A percentile compares a stretch with the other conserved stretches of the same genome.
Conservation (phyloP, 2,113 vertebrate genomes). For the Leucopsar rothschildi region DNA sequence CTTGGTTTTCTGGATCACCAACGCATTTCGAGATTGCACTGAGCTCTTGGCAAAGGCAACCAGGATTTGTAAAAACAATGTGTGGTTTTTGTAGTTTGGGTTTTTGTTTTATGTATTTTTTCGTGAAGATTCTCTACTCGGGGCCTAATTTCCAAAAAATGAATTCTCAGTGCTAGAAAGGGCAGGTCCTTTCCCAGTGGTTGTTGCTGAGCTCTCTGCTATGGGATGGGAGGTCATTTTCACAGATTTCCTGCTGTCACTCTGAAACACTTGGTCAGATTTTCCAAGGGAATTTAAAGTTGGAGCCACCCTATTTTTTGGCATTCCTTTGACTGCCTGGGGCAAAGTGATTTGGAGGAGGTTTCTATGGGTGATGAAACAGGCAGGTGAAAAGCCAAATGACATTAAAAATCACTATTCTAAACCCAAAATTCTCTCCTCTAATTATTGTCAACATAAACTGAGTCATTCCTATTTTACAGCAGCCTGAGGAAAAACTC, state of each 20-base stretch:
- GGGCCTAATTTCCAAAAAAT: not conserved
- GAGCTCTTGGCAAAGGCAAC: not conserved
- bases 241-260: not conserved
- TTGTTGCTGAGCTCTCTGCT: not conserved
- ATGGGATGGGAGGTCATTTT: not conserved
- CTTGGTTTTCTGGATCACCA: not conserved
- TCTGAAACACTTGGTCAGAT: not conserved
- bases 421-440: not conserved
- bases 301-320: not conserved
- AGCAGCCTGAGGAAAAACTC: not conserved
- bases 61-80: not conserved
- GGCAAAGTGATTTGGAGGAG: not conserved
- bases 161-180: not conserved
- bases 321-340: not conserved
- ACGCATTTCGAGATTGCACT: fast-evolving
- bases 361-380: not conserved
- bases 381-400: not conserved
- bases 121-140: fast-evolving
- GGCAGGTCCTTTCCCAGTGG: not conserved
- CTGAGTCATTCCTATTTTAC: not conserved
- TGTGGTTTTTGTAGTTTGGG: not conserved
- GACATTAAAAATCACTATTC: not conserved
- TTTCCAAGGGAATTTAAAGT: not conserved
- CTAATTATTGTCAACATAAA: not conserved
- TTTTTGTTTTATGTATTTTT: not conserved